phyloP scores from a whole-genome alignment of 2,888 invertebrate genomes.

The Synanthedon andrenaeformis region DNA sequence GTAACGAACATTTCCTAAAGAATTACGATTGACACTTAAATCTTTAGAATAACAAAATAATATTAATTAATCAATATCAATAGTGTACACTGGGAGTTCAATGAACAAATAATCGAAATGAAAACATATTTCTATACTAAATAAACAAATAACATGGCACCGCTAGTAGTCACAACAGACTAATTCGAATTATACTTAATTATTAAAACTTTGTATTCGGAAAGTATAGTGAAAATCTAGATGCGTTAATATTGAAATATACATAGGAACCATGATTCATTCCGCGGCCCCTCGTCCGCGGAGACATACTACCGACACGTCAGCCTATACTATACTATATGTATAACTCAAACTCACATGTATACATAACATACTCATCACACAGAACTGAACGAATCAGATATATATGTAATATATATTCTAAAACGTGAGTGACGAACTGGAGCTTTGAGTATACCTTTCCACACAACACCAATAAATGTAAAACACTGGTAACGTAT shows the following conservation, averaged over 20 bases:
- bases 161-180: conserved; percentile 65
- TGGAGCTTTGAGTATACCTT: conserved; percentile 21
- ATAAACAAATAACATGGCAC: conserved; percentile 61
- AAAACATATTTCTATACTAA: conserved; percentile 23
- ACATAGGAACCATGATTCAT: conserved; percentile 72
- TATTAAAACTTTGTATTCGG: conserved; percentile 70
- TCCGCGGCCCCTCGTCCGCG: conserved; percentile 61
- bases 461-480: conserved; percentile 23
- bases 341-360: conserved; percentile 41
- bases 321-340: conserved; percentile 47
- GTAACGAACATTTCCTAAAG: conserved; percentile 49
- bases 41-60: conserved; percentile 45
- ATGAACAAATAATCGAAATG: conserved; percentile 20
- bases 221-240: conserved; percentile 71
- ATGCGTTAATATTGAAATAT: conserved; percentile 72
- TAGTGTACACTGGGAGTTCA: conserved; percentile 23
- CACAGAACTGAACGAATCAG: conserved; percentile 11
- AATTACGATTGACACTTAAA: conserved; percentile 27
- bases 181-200: conserved; percentile 69
- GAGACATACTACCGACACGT: conserved; percentile 63
- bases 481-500: conserved; percentile 28
- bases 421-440: conserved; percentile 29
- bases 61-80: conserved; percentile 21
- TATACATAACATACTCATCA: conserved; percentile 7
- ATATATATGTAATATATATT: conserved; percentile 21